phyloP scores from a whole-genome alignment of 2,113 vertebrate genomes.

The Pheucticus melanocephalus region DNA sequence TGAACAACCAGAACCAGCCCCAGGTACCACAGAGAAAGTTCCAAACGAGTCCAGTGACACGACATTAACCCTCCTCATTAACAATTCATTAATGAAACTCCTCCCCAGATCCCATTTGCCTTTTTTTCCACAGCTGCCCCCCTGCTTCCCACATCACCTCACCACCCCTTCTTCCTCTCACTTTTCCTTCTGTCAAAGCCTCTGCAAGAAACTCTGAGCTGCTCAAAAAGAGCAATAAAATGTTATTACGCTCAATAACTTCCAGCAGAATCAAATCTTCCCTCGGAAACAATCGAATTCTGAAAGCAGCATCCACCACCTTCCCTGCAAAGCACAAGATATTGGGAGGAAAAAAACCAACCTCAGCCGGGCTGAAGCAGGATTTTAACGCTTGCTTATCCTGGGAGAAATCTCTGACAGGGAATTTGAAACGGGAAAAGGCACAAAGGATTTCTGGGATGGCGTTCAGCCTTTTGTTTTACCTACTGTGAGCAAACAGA shows the following conservation, averaged over 20 bases:
- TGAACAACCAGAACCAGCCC: not conserved
- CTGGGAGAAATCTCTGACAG: not conserved
- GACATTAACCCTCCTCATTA: not conserved
- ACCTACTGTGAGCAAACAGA: not conserved
- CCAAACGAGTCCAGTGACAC: rapidly evolving
- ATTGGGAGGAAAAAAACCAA: not conserved
- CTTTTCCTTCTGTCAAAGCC: not conserved
- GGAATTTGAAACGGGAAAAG: not conserved
- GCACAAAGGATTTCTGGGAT: not conserved
- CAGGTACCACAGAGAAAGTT: not conserved
- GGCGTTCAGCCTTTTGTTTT: not conserved
- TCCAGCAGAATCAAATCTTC: not conserved
- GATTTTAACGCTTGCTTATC: not conserved
- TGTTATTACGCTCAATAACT: not conserved
- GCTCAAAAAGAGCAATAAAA: conserved; percentile 47
- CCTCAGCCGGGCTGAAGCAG: not conserved
- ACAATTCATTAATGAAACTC: not conserved
- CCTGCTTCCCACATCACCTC: not conserved
- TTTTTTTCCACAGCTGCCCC: not conserved
- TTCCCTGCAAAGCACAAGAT: not conserved
- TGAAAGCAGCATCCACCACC: not conserved
- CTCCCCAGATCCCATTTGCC: not conserved
- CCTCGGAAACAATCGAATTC: not conserved
- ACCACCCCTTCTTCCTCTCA: not conserved
- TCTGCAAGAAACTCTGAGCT: not conserved